Evolutionary conservation across 2,888 invertebrate genomes (phyloP).

Genomic region (Cryptocheilus praepositus): DNA sequence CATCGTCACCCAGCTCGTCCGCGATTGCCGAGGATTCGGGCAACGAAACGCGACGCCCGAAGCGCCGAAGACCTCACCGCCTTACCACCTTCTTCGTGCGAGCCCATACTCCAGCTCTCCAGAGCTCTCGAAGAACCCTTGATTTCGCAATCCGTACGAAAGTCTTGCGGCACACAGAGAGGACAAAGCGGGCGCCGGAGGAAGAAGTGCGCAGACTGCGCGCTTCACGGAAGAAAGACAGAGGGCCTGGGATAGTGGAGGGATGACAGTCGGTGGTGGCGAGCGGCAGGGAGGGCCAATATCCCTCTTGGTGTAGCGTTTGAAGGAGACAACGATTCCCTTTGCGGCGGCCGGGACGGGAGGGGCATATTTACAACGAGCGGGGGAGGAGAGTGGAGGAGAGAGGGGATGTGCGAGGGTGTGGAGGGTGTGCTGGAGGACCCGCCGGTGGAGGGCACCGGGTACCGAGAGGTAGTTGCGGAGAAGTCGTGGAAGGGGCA

Average conservation of each 20-base stretch:
- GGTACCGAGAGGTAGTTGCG: slow-evolving; percentile 21
- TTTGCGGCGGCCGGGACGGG: slow-evolving; percentile 55
- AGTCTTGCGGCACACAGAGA: slow-evolving; percentile 54
- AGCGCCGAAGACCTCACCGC: slow-evolving; percentile 11
- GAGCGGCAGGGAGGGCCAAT: slow-evolving; percentile 26
- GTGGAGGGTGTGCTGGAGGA: slow-evolving; percentile 17
- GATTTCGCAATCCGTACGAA: slow-evolving; percentile 69
- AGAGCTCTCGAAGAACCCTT: slow-evolving; percentile 62
- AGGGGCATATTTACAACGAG: slow-evolving; percentile 56
- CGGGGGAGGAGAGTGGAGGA: slow-evolving; percentile 8
- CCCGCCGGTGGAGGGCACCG: slow-evolving; percentile 13
- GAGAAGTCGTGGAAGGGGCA: slow-evolving; percentile 32
- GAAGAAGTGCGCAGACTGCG: no score
- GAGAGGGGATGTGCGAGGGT: slow-evolving; percentile 29
- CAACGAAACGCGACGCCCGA: no score
- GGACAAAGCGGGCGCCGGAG: slow-evolving; percentile 1
- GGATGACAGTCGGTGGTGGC: background rate
- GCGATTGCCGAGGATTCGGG: no score
- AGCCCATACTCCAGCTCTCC: slow-evolving; percentile 18
- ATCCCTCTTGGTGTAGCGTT: slow-evolving; percentile 54
- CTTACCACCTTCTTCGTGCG: slow-evolving; percentile 15
- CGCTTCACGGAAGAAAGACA: no score
- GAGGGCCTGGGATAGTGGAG: slow-evolving; percentile 13
- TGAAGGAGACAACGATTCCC: slow-evolving; percentile 57
- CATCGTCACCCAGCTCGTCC: no score